Percentiles rank a stretch among this genome's conserved stretches.
These are phyloP conservation scores for Zosterops borbonicus DNA, from an alignment of 2,113 vertebrate genomes.

Conservation along the genomic window DNA sequence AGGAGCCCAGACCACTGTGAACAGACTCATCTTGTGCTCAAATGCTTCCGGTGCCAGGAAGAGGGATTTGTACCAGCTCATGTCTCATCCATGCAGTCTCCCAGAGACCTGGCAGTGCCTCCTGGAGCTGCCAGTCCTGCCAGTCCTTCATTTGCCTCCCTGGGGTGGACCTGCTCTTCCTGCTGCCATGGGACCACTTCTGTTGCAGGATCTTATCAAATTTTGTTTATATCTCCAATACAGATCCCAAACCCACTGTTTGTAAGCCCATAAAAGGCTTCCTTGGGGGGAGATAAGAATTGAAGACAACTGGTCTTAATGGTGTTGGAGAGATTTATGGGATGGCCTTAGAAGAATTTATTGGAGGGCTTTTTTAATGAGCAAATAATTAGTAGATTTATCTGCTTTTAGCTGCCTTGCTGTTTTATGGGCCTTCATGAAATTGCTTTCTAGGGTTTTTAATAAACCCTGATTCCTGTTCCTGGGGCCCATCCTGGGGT, in stretches of 20 bases:
- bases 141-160: neutral
- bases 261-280: conserved; percentile 26
- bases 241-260: neutral
- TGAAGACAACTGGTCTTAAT: conserved; percentile 34
- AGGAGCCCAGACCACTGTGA: neutral
- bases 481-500: accelerated
- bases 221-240: neutral
- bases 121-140: neutral
- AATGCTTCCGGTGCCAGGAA: neutral
- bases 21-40: neutral
- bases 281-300: neutral
- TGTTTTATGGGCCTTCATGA: neutral
- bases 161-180: neutral
- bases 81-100: neutral
- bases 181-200: neutral
- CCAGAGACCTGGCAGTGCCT: neutral
- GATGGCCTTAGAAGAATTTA: conserved; percentile 55
- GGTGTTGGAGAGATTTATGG: conserved; percentile 42
- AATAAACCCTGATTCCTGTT: neutral
- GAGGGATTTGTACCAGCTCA: neutral
- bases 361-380: conserved; percentile 24
- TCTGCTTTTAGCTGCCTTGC: conserved; percentile 13
- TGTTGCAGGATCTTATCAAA: neutral
- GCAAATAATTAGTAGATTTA: conserved; percentile 51
- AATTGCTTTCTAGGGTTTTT: neutral